Evolutionary conservation across 1,140 invertebrate species (phyloP).

Genomic region (Leptinotarsa texana): DNA sequence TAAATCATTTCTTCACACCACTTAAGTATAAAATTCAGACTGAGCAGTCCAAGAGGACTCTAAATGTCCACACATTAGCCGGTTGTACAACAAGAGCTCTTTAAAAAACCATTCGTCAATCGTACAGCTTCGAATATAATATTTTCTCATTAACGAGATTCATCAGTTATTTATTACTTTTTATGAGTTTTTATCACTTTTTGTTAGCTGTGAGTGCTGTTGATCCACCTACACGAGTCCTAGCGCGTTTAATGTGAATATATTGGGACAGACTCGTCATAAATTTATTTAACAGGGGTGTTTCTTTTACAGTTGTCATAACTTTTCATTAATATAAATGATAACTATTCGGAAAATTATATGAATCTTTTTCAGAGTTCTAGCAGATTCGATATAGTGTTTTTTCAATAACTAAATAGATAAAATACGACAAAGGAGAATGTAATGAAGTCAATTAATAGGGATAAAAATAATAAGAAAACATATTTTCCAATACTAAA

Average conservation of each 20-base stretch:
- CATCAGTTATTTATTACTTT: constrained; percentile 39
- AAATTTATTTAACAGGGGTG: constrained; percentile 40
- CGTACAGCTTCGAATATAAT: constrained; percentile 31
- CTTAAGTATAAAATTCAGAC: background rate
- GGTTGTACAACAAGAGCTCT: constrained; percentile 15
- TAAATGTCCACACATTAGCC: background rate
- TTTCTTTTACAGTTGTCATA: constrained; percentile 39
- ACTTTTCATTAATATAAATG: constrained; percentile 19
- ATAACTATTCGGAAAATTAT: constrained; percentile 11
- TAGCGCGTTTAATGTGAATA: constrained; percentile 42
- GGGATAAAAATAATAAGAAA: too few relatives aligned
- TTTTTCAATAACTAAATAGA: too few relatives aligned
- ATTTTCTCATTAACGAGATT: constrained; percentile 45
- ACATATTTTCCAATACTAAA: too few relatives aligned
- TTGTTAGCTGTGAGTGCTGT: constrained; percentile 22
- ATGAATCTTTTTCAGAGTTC: too few relatives aligned
- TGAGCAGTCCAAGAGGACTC: background rate
- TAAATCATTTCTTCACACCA: constrained; percentile 8
- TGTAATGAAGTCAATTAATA: too few relatives aligned
- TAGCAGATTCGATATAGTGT: too few relatives aligned
- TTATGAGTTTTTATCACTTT: constrained; percentile 38
- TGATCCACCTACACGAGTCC: constrained; percentile 23
- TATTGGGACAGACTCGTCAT: constrained; percentile 40
- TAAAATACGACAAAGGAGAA: too few relatives aligned
- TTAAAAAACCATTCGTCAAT: constrained; percentile 41